phyloP scores from a whole-genome alignment of 2,888 invertebrate genomes.

The Lasioglossum lativentre region DNA sequence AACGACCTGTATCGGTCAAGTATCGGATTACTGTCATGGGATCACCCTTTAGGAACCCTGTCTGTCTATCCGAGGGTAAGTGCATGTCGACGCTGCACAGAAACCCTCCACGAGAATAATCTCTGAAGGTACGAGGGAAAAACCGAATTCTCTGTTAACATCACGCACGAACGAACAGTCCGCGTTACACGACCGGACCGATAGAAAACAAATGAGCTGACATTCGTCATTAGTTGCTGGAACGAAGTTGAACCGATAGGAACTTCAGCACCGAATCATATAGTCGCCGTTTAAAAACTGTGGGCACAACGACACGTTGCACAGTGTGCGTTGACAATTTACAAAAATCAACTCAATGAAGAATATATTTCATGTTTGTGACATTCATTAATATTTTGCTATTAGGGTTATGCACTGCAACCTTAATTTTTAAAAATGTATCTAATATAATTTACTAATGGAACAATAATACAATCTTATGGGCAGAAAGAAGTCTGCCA shows the following conservation, averaged over 20 bases:
- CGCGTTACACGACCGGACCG: constrained; percentile 34
- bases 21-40: constrained; percentile 77
- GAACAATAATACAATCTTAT: too few species aligned
- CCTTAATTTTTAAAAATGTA: too few species aligned
- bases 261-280: background rate
- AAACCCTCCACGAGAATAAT: constrained; percentile 73
- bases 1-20: constrained; percentile 72
- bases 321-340: background rate
- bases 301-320: background rate
- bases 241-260: background rate
- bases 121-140: constrained; percentile 65
- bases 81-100: constrained; percentile 71
- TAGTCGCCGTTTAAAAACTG: background rate
- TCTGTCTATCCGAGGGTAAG: constrained; percentile 66
- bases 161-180: constrained; percentile 55
- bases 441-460: too few species aligned
- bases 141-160: constrained; percentile 62
- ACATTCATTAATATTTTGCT: too few species aligned
- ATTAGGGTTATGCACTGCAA: too few species aligned
- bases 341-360: too few species aligned
- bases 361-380: too few species aligned
- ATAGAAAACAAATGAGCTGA: constrained; percentile 31
- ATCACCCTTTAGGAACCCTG: constrained; percentile 74
- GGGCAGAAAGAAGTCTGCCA: too few species aligned
- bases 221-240: background rate